Evolutionary conservation across 2,888 invertebrate species (phyloP).

Genomic region (Diadegma fenestrale): DNA sequence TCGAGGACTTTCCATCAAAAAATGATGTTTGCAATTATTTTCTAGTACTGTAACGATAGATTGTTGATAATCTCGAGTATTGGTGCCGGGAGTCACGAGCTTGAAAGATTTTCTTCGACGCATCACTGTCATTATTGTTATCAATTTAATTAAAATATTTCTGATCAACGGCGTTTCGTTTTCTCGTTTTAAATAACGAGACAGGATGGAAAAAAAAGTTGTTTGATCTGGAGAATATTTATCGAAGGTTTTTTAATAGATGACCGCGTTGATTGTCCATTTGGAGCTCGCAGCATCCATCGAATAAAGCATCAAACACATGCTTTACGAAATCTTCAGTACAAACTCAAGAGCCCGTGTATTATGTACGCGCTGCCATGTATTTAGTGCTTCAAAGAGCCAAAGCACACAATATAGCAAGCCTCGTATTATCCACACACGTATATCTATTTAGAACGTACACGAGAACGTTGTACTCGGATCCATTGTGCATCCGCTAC

Average conservation of each 20-base stretch:
- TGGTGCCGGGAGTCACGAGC: not conserved
- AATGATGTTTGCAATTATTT: slow-evolving; percentile 47
- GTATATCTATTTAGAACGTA: slow-evolving; percentile 16
- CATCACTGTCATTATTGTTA: not conserved
- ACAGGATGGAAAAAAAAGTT: slow-evolving; percentile 3
- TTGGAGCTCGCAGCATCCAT: slow-evolving; percentile 70
- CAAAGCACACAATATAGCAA: slow-evolving; percentile 42
- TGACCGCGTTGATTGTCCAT: slow-evolving; percentile 78
- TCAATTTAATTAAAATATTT: not conserved
- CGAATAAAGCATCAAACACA: slow-evolving; percentile 52
- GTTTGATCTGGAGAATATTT: slow-evolving; percentile 44
- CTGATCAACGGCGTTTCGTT: no score
- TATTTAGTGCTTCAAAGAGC: slow-evolving; percentile 56
- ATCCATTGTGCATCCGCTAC: slow-evolving; percentile 65
- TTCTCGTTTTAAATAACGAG: no score
- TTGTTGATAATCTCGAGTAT: slow-evolving; percentile 32
- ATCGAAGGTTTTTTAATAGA: slow-evolving; percentile 54
- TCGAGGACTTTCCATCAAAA: slow-evolving; percentile 44
- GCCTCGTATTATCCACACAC: slow-evolving; percentile 29
- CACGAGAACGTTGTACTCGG: slow-evolving; percentile 23
- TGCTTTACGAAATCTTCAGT: slow-evolving; percentile 78
- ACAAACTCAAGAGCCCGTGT: slow-evolving; percentile 81
- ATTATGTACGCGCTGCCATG: slow-evolving; percentile 72
- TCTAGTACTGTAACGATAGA: not conserved
- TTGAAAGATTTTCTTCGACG: not conserved